Percentiles rank a stretch among this genome's conserved stretches.
Conservation (phyloP, 30 jellyfish, hydroid and myxozoan species). For the Sanderia malayensis region DNA sequence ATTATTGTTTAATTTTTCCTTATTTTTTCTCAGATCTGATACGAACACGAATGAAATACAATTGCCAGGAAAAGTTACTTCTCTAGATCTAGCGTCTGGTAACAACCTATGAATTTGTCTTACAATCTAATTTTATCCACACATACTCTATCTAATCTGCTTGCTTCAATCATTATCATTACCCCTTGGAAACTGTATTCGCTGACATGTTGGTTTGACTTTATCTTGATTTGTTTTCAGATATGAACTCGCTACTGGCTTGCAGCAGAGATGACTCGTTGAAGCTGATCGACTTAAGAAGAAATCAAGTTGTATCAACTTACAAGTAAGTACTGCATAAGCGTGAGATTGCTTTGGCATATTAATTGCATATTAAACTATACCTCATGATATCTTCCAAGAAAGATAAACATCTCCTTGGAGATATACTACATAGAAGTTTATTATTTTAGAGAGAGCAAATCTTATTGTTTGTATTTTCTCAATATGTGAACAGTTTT, state of each 20-base stretch:
- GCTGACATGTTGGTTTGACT: neutral
- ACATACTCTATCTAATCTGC: too few relatives aligned
- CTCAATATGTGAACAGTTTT: neutral
- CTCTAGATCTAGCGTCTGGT: slow-evolving; percentile 93
- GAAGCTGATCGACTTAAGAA: slow-evolving; percentile 82
- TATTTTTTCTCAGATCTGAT: slow-evolving; percentile 71
- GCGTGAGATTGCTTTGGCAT: too few relatives aligned
- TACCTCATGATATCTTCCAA: too few relatives aligned
- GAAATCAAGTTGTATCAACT: slow-evolving; percentile 91
- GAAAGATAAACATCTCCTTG: too few relatives aligned
- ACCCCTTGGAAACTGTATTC: neutral
- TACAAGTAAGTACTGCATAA: slow-evolving; percentile 70
- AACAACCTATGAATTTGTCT: neutral
- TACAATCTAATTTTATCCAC: too few relatives aligned
- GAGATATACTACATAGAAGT: too few relatives aligned
- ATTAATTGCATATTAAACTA: neutral
- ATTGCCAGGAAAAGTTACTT: slow-evolving; percentile 92
- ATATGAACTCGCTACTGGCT: slow-evolving; percentile 87
- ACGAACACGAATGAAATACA: slow-evolving; percentile 86
- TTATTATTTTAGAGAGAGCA: too few relatives aligned
- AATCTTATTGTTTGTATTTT: too few relatives aligned
- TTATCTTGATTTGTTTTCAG: slow-evolving; percentile 25
- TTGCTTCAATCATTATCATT: too few relatives aligned
- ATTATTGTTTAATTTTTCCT: neutral
- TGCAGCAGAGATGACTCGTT: slow-evolving; percentile 93